These are phyloP conservation scores for Nomada lathburiana DNA, from an alignment of 2,888 invertebrate species.

Conservation along the genomic window DNA sequence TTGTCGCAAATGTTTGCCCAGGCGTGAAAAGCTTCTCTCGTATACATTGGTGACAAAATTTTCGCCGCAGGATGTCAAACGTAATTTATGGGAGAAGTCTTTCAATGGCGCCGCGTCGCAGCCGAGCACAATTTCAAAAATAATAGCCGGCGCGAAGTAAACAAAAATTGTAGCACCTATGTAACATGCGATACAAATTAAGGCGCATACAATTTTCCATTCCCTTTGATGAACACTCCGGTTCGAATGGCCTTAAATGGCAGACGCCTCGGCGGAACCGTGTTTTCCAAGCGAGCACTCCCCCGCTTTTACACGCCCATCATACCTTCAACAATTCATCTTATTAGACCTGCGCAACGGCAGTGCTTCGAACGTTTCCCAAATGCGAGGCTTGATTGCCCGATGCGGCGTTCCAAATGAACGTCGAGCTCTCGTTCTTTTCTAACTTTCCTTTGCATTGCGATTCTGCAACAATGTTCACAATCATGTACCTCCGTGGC, in stretches of 20 bases:
- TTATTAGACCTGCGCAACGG: background rate
- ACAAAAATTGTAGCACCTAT: background rate
- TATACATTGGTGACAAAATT: slow-evolving; percentile 25
- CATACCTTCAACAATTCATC: slow-evolving; percentile 4
- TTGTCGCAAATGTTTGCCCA: slow-evolving; percentile 56
- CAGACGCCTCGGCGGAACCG: background rate
- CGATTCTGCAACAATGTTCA: no score
- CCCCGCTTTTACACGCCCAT: slow-evolving; percentile 9
- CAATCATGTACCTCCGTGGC: background rate
- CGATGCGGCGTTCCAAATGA: background rate
- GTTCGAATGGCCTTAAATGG: slow-evolving; percentile 4
- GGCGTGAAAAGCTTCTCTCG: slow-evolving; percentile 32
- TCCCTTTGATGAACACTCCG: background rate
- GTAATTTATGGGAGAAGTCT: slow-evolving; percentile 13
- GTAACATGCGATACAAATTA: background rate
- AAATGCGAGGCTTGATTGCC: slow-evolving; percentile 1
- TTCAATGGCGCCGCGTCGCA: background rate
- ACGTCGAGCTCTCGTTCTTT: background rate
- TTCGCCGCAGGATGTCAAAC: slow-evolving; percentile 8
- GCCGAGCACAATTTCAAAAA: background rate
- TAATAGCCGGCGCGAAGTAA: background rate
- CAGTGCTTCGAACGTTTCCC: background rate
- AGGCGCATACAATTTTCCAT: slow-evolving; percentile 1
- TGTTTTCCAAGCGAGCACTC: background rate
- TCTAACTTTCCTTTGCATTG: background rate